Base-by-base conservation (phyloP, 2,113 vertebrate genomes). In the Tiliqua scincoides region DNA sequence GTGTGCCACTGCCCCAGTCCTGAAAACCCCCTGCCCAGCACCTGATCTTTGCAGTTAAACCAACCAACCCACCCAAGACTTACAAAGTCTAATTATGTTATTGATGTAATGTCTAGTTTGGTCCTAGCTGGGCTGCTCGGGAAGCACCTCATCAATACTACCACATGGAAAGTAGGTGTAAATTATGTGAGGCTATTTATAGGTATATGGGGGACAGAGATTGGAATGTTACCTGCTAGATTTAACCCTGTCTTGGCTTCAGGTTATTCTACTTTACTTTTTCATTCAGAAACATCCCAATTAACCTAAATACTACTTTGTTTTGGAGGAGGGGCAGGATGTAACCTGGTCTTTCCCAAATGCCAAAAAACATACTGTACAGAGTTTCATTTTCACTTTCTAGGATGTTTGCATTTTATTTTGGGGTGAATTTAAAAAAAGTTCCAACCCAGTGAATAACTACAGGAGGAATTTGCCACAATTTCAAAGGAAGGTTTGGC, bases 401-500 rank as follows among this genome's bases (percentile, higher is more conserved):
- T 79, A 75, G 43, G 85, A 6, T 78, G 54, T 85, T 0, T 78
- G 65, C 27, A 32, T 62, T 61, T 48, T 71, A 61, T 72, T 79
- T 79, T 18, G 17, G 20, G 8, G 72, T 63, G 72, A 62, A 48
- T 63, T 63, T 73, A 73, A 62, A 35, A 23, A 77, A 59, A 21
- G 40, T 23, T 21, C 37, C 30, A 86, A 2, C 9, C 14, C 52
- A 54, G 30, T 61, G 14, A 72, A 72, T 7, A 85, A 68, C 25
- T 57, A 37, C 63, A 4, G 18, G 17, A 35, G 57, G 3, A 10
- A 15, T 81, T 83, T 88, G 93, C 88, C 85, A 14, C 82, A 30
- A 80, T 91, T 68, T 79, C 80, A 57, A 30, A 67, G 92, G 70
- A 86, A 80, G 76, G 77, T 91, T 91, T 93, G 89, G 85, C 83